A percentile compares a stretch with the other conserved stretches of the same genome.
Evolutionary conservation across 2,113 vertebrate species (phyloP).

Genomic region (Bungarus multicinctus): DNA sequence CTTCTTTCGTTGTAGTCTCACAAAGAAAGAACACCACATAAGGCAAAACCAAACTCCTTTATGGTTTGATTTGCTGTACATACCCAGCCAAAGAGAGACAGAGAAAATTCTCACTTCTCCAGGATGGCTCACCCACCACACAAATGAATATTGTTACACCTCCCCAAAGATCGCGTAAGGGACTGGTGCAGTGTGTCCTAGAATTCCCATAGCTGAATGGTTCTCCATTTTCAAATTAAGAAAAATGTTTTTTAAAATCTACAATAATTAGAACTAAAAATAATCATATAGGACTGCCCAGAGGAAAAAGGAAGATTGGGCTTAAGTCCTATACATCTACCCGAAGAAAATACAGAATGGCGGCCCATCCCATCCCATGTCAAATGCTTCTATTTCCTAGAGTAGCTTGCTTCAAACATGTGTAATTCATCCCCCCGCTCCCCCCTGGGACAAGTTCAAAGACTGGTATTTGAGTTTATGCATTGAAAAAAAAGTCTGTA

Average conservation of each 20-base stretch:
- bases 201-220: neutral
- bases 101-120: neutral
- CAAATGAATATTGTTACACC: neutral
- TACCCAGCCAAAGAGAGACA: neutral
- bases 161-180: neutral
- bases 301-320: neutral
- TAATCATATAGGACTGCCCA: neutral
- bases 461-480: neutral
- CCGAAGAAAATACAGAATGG: neutral
- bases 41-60: neutral
- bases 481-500: too few species aligned
- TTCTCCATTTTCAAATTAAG: neutral
- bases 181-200: neutral
- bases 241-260: neutral
- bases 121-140: neutral
- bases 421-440: neutral
- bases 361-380: neutral
- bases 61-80: neutral
- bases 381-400: neutral
- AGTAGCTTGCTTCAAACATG: neutral
- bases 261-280: neutral
- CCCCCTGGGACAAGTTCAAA: neutral
- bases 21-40: neutral
- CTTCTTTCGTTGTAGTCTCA: neutral
- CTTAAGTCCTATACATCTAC: neutral